A percentile compares a stretch with the other conserved stretches of the same genome.
These are phyloP conservation scores for Dinothrombium tinctorium DNA, from an alignment of 1,140 invertebrate species.

Conservation along the genomic window DNA sequence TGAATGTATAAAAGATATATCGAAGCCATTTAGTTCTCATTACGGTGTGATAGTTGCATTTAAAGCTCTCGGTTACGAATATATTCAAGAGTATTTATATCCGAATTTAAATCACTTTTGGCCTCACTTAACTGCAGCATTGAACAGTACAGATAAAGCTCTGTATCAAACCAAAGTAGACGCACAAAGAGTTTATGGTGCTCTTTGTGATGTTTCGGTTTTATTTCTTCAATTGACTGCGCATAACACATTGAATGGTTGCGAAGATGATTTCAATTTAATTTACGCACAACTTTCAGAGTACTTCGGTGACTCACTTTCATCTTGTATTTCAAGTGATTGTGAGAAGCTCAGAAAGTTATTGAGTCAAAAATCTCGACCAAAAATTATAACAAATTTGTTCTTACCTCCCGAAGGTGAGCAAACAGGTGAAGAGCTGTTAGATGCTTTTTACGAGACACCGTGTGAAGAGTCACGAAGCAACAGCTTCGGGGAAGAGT, in stretches of 20 bases:
- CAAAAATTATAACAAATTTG: constrained; percentile 13
- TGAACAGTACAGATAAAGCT: constrained; percentile 14
- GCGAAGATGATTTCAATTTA: too few relatives aligned
- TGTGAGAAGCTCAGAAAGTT: neutral
- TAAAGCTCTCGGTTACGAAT: constrained; percentile 17
- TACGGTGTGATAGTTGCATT: constrained; percentile 22
- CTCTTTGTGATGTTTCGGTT: too few relatives aligned
- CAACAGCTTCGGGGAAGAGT: constrained; percentile 10
- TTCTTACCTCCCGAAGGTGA: constrained; percentile 15
- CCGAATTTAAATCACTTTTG: constrained; percentile 19
- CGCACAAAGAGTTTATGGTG: too few relatives aligned
- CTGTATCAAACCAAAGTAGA: constrained; percentile 14
- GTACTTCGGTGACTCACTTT: constrained; percentile 21
- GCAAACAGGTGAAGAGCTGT: constrained; percentile 20
- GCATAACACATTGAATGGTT: too few relatives aligned
- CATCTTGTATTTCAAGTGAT: constrained; percentile 15
- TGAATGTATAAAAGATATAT: constrained; percentile 19
- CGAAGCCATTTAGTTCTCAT: constrained; percentile 21
- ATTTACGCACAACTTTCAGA: constrained; percentile 20
- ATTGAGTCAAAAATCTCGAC: constrained; percentile 5
- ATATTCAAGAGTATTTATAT: constrained; percentile 16
- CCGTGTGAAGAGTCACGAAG: constrained; percentile 8
- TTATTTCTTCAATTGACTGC: too few relatives aligned
- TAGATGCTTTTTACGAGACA: constrained; percentile 17
- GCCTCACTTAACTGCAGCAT: constrained; percentile 17